Evolutionary conservation across 1,140 invertebrate genomes (phyloP), one percentile per base, ranked within the genome.

Genomic region (Lepeophtheirus salmonis): DNA sequence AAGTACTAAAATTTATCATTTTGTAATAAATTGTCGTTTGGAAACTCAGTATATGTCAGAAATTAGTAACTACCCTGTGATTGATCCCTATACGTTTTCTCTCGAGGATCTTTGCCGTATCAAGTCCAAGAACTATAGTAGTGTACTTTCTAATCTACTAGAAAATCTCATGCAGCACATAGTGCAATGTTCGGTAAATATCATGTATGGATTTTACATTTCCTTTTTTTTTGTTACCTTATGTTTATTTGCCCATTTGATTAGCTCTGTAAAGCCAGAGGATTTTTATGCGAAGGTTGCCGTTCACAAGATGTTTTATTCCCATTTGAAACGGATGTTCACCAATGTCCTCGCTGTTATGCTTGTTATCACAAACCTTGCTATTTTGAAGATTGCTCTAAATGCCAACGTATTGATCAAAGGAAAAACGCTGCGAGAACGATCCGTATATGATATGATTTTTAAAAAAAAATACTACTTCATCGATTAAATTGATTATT

Each of bases 251-350:
- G n/a, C 30, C 30, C 30, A 10, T 24, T 54, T 54, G n/a, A 16
- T 16, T 20, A 54, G 52, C 23, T 21, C 52, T 54, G 52, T 41
- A 16, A 57, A 16, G 49, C 49, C 18, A 16, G 48, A 53, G 57
- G 57, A 49, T 50, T 20, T 51, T 16, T 60, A 2, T 60, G 57
- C 18, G 57, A 60, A 60, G 57, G 57, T 13, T 60, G 57, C 30
- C 26, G 41, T 1, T 53, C 26, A 14, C n/a, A 50, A n/a, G 57
- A 51, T 21, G n/a, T 50, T 52, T 18, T 60, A 20, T 60, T 60
- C 18, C 49, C 57, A 2, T 60, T 60, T 23, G 21, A 60, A 54
- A 54, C 52, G 13, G 52, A 54, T 54, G 52, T 54, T n/a, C 18
- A n/a, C 23, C 52, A 54, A 54, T 54, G 52, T 54, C n/a, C 20